phyloP scores from a whole-genome alignment of 2,888 invertebrate species.

The Rapana venosa region DNA sequence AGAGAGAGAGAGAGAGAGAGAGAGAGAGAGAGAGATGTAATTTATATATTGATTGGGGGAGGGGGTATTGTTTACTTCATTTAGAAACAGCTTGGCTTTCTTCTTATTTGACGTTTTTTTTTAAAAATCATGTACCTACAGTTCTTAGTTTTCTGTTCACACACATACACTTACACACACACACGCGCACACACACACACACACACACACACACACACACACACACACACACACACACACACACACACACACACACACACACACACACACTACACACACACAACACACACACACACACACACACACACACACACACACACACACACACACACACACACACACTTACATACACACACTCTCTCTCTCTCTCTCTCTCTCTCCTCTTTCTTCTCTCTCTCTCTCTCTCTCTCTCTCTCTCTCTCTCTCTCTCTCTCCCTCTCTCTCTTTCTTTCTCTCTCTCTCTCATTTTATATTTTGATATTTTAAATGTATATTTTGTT shows the following conservation, averaged over 20 bases:
- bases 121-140: too few relatives aligned
- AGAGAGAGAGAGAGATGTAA: not conserved
- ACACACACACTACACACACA: not conserved
- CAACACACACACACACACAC: not conserved
- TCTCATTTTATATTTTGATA: not conserved
- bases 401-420: too few relatives aligned
- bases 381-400: not conserved
- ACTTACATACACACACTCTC: not conserved
- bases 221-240: constrained; percentile 27
- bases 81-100: too few relatives aligned
- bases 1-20: not conserved
- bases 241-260: not conserved
- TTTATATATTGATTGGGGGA: not conserved
- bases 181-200: constrained; percentile 19
- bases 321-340: not conserved
- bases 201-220: constrained; percentile 2
- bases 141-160: not conserved
- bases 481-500: not conserved
- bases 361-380: not conserved
- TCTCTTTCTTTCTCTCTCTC: not conserved
- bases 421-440: too few relatives aligned
- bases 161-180: constrained; percentile 3
- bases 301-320: not conserved
- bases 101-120: too few relatives aligned
- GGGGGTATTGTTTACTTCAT: too few relatives aligned